These are phyloP conservation scores for Drosophila sproati DNA, from an alignment of 1,140 invertebrate genomes.

Conservation along the genomic window DNA sequence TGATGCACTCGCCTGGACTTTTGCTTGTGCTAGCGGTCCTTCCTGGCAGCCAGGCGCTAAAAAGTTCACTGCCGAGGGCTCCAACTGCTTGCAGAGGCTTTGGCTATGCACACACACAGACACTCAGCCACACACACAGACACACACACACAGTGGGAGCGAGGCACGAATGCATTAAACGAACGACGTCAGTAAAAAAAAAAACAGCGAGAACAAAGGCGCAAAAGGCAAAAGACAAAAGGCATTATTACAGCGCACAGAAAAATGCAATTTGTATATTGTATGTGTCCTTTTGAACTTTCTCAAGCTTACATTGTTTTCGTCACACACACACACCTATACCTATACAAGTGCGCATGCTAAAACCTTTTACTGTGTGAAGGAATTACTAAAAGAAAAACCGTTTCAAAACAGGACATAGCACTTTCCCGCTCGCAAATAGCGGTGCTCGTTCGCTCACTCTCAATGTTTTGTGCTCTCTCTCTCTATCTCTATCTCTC, in stretches of 20 bases:
- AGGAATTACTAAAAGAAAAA: constrained; percentile 61
- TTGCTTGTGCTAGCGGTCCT: constrained; percentile 35
- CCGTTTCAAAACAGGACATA: constrained; percentile 69
- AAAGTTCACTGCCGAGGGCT: constrained; percentile 73
- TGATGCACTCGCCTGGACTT: constrained; percentile 8
- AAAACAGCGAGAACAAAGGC: constrained; percentile 32
- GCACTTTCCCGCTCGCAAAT: constrained; percentile 30
- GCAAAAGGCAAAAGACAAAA: constrained; percentile 29
- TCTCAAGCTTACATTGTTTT: constrained; percentile 65
- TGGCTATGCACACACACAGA: constrained; percentile 20
- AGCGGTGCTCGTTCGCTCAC: constrained; percentile 9
- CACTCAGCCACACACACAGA: constrained; percentile 3
- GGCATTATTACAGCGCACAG: constrained; percentile 51
- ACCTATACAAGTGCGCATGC: constrained; percentile 23
- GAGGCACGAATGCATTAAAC: constrained; percentile 23
- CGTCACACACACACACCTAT: constrained; percentile 23
- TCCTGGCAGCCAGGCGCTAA: constrained; percentile 57
- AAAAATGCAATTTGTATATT: constrained; percentile 80
- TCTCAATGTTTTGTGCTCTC: constrained; percentile 20
- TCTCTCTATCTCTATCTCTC: constrained; percentile 9
- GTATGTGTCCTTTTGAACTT: constrained; percentile 56
- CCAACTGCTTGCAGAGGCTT: constrained; percentile 47
- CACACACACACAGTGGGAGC: neutral
- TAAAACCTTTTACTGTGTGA: constrained; percentile 37
- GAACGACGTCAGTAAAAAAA: constrained; percentile 26